Percentiles rank a stretch among this genome's conserved stretches.
Evolutionary conservation across 2,797 vertebrate genomes (phyloP).

Genomic region (Orientallactaga sibirica): DNA sequence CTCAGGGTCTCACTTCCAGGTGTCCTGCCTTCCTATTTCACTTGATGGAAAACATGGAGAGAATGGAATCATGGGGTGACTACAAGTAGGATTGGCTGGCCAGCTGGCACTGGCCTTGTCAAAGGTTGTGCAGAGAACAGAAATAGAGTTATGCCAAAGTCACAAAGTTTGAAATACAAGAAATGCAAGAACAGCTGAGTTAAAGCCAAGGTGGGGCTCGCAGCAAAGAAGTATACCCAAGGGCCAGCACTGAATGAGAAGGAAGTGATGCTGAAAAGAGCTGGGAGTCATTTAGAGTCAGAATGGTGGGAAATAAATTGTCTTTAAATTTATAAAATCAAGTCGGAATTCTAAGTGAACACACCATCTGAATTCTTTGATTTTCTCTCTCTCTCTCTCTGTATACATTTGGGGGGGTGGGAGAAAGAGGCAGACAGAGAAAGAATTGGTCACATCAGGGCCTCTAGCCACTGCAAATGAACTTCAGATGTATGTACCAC

Average conservation of each 20-base stretch:
- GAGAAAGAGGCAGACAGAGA: too few relatives aligned
- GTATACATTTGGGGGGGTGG: too few relatives aligned
- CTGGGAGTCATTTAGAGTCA: slow-evolving; percentile 56
- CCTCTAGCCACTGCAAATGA: too few relatives aligned
- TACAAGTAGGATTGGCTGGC: neutral
- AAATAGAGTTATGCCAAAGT: neutral
- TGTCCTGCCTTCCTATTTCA: neutral
- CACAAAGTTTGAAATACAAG: slow-evolving; percentile 14
- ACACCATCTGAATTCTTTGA: neutral
- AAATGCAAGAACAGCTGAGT: slow-evolving; percentile 12
- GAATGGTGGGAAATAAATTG: slow-evolving; percentile 48
- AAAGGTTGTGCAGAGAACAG: neutral
- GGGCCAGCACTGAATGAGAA: neutral
- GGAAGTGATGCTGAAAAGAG: neutral
- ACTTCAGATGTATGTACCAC: too few relatives aligned
- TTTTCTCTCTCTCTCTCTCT: too few relatives aligned
- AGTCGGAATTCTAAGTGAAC: neutral
- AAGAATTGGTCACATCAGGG: too few relatives aligned
- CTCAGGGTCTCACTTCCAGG: neutral
- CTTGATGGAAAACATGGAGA: neutral
- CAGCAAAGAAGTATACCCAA: slow-evolving; percentile 49
- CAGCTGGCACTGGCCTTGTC: neutral
- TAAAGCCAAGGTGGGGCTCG: neutral
- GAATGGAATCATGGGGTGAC: neutral
- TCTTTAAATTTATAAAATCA: slow-evolving; percentile 48